These are phyloP conservation scores for Pelecanus crispus DNA, from an alignment of 2,113 vertebrate species.

Conservation along the genomic window DNA sequence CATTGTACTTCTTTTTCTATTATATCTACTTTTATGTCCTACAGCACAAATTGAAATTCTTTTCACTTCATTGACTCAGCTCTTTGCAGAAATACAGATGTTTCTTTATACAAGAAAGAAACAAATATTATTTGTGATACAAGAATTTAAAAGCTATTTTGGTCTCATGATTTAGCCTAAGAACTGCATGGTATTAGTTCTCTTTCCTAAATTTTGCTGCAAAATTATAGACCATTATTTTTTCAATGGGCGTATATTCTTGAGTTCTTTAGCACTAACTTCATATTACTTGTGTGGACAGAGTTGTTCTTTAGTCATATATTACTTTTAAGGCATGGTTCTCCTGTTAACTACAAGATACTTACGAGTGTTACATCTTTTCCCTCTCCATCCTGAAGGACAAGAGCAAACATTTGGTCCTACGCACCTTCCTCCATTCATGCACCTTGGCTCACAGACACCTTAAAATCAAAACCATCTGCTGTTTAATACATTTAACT, in stretches of 20 bases:
- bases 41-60: not conserved
- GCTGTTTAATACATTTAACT: not conserved
- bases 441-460: conserved; percentile 87
- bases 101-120: not conserved
- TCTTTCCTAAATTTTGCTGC: not conserved
- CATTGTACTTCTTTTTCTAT: not conserved
- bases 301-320: not conserved
- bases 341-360: not conserved
- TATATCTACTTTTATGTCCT: not conserved
- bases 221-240: not conserved
- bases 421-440: conserved; percentile 90
- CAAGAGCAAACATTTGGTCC: conserved; percentile 86
- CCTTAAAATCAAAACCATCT: conserved; percentile 65
- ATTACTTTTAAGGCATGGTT: not conserved
- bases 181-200: not conserved
- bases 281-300: not conserved
- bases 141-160: not conserved
- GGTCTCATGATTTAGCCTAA: not conserved
- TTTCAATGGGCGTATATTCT: not conserved
- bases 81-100: not conserved
- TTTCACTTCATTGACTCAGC: not conserved
- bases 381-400: conserved; percentile 87
- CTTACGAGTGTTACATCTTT: conserved; percentile 82
- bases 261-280: not conserved
- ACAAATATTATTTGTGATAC: not conserved